These are phyloP conservation scores for Amphiura filiformis DNA, from an alignment of 35 echinoderm and acorn worm species.

Conservation along the genomic window DNA sequence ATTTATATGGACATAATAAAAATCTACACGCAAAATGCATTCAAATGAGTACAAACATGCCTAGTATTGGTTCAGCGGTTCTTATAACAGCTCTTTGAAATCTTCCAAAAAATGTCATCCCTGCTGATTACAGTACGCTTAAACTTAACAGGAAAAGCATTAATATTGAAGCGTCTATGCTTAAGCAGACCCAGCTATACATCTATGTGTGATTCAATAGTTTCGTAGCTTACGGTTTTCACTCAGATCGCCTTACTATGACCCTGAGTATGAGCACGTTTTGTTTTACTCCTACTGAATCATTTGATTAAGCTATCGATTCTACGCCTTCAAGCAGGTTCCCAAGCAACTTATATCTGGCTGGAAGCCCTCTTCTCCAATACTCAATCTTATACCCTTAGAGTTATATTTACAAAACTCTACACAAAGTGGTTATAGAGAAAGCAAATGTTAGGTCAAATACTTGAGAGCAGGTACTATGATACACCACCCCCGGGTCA, in stretches of 20 bases:
- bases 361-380: background rate
- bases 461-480: background rate
- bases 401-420: background rate
- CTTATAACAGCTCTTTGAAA: no score
- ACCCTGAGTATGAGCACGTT: background rate
- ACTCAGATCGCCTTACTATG: background rate
- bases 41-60: no score
- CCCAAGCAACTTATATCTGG: background rate
- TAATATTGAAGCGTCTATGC: no score
- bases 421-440: background rate
- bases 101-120: no score
- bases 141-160: no score
- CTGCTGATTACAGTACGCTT: no score
- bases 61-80: no score
- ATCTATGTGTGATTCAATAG: no score
- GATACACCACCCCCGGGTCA: background rate
- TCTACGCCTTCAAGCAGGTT: background rate
- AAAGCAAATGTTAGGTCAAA: conserved; percentile 14
- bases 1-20: no score
- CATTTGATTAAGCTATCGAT: conserved; percentile 7
- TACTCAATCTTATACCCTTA: background rate
- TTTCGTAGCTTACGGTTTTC: no score
- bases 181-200: no score
- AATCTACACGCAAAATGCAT: no score
- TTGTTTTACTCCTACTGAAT: background rate